Evolutionary conservation across 2,888 invertebrate genomes (phyloP), one percentile per base, ranked within the genome.

Genomic region (Smittia aterrima): DNA sequence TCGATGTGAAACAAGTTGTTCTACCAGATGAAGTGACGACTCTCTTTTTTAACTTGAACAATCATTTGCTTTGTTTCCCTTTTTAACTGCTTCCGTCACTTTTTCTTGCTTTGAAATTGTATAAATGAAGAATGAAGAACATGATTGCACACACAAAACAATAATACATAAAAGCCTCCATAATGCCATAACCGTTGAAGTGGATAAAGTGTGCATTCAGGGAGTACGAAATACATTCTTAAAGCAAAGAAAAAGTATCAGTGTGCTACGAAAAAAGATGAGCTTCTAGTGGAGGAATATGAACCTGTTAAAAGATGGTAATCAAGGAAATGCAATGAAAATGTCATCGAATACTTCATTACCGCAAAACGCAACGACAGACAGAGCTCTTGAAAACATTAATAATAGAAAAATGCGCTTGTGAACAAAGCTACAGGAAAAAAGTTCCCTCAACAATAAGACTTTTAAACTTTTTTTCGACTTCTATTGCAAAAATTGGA

Each of bases 101-200:
- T 47, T 47, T 47, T 47, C 13, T 38, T 38, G 9, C 13, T 58
- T 22, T 22, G 6, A 2, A 58, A 58, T 22, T 58, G 58, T 58
- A 58, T 58, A 58, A 58, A 58, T 58, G 18, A 58, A 58, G 58
- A 58, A 22, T 3, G 18, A 18, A 58, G 18, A 6, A 58, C 58
- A 6, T 58, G 1, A 58, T 58, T 22, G 58, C 22, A n/a, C 58
- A 58, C 58, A 58, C 22, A 58, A 58, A 58, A 58, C 58, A 58
- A 58, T 22, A 47, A 47, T 3, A 11, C 58, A 58, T 18, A 58
- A 58, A 58, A 58, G 58, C 18, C 22, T 58, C 1, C 9, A 58
- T 22, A 58, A 58, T 20, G 22, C 22, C 16, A 47, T 47, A 47
- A 47, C 47, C 58, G 22, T 58, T 22, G 22, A 6, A 58, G 58